Base-by-base conservation (phyloP, 2,888 invertebrate species). In the Melipona bicolor region DNA sequence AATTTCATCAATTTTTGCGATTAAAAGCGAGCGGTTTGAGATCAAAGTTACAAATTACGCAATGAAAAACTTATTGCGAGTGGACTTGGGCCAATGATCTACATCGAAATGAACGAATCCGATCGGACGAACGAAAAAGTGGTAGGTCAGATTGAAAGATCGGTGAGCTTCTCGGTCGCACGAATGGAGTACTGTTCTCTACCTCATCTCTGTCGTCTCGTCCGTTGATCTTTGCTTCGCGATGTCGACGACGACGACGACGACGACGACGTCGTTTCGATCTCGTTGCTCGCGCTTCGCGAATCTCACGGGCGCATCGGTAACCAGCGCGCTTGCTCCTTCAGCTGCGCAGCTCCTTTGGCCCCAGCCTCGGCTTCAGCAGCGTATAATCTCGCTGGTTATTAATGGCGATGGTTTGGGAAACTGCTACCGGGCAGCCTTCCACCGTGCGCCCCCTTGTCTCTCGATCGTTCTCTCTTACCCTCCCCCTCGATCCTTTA, bases 351-450 rank as follows among this genome's bases (percentile, higher is more conserved):
- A 67, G 61, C 43, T 43, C 86, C 86, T 84, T 76, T 64, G 79
- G 87, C 89, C 32, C 84, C 86, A 83, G 86, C 81, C 75, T 74
- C 83, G 74, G 78, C 83, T 78, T 80, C 88, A 92, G 90, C 94
- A 94, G 93, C 93, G 91, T 94, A 94, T 94, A 94, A 94, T 94
- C 94, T 94, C 91, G 91, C 86, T 91, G 91, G 94, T 94, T 94
- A 94, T 94, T 94, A 94, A 94, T 94, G 94, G 93, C 93, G 93
- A 92, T 93, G 93, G 93, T 94, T 94, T 94, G 92, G 94, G 93
- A 94, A 94, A 94, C 93, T 94, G 94, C 94, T 94, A 94, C 94
- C 93, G 94, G 93, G 94, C 93, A 94, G 92, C 90, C 90, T 85
- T 81, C 83, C 85, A 87, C 87, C 88, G 81, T 83, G 21, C 84